Percentiles rank a stretch among this genome's conserved stretches.
Evolutionary conservation across 2,888 invertebrate species (phyloP).

Genomic region (Acronicta leporina): DNA sequence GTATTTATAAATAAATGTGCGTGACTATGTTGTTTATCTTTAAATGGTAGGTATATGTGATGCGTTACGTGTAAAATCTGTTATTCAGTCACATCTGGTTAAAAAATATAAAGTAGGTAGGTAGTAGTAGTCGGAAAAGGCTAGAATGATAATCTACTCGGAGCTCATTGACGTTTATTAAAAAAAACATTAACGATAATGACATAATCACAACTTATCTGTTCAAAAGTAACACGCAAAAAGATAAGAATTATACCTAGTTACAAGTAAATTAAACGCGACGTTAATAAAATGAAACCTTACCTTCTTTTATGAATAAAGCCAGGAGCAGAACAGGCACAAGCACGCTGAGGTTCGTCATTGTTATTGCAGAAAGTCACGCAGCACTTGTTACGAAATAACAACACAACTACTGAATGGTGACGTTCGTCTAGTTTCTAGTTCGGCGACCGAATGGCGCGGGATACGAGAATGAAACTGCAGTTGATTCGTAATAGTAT

Average conservation of each 20-base stretch:
- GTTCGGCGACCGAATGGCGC: slow-evolving; percentile 75
- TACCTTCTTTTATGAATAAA: slow-evolving; percentile 78
- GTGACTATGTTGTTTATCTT: no score
- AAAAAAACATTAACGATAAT: no score
- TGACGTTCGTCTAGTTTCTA: slow-evolving; percentile 65
- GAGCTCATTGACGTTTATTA: no score
- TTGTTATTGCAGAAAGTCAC: slow-evolving; percentile 62
- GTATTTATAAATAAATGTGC: no score
- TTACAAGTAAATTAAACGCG: neutral
- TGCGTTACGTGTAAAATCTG: no score
- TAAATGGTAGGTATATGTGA: no score
- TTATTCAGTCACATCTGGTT: no score
- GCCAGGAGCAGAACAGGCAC: slow-evolving; percentile 81
- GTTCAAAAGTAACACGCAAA: neutral
- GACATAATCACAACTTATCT: neutral
- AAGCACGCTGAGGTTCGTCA: slow-evolving; percentile 77
- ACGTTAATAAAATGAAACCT: slow-evolving; percentile 49
- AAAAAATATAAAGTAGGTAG: no score
- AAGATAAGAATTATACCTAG: neutral
- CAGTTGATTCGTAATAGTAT: slow-evolving; percentile 17
- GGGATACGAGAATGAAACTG: slow-evolving; percentile 42
- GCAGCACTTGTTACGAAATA: slow-evolving; percentile 62
- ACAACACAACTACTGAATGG: slow-evolving; percentile 54
- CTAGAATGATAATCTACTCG: neutral
- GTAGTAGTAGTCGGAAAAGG: no score